phyloP scores from a whole-genome alignment of 2,888 invertebrate species.

The Nephrotoma appendiculata region DNA sequence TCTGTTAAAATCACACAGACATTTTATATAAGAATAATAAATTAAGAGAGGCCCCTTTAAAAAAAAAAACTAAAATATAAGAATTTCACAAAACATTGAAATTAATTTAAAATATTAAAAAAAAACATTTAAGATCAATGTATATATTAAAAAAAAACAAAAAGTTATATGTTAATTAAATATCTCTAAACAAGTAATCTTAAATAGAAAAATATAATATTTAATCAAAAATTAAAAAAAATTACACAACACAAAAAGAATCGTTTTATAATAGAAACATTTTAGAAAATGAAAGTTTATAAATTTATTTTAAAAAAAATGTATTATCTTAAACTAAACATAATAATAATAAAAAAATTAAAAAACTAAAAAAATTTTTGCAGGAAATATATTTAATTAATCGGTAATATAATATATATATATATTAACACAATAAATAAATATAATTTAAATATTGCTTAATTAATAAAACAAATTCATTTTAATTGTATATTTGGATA shows the following conservation, averaged over 20 bases:
- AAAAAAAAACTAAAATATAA: neutral
- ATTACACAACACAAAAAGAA: neutral
- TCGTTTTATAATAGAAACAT: neutral
- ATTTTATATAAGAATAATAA: neutral
- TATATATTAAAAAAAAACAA: neutral
- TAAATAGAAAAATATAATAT: neutral
- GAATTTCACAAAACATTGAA: neutral
- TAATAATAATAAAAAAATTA: neutral
- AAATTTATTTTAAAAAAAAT: neutral
- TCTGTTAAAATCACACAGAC: neutral
- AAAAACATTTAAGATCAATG: neutral
- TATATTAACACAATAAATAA: neutral
- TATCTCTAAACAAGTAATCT: neutral
- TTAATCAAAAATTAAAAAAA: neutral
- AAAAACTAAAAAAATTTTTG: neutral
- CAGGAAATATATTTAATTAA: neutral
- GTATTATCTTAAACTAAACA: neutral
- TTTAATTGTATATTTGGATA: neutral
- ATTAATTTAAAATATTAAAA: neutral
- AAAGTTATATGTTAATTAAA: neutral
- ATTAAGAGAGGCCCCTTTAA: neutral
- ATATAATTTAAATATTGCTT: neutral
- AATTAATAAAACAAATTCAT: neutral
- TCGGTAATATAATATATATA: neutral
- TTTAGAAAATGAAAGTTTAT: neutral